Evolutionary conservation across 2,113 vertebrate species (phyloP).

Genomic region (Nymphicus hollandicus): DNA sequence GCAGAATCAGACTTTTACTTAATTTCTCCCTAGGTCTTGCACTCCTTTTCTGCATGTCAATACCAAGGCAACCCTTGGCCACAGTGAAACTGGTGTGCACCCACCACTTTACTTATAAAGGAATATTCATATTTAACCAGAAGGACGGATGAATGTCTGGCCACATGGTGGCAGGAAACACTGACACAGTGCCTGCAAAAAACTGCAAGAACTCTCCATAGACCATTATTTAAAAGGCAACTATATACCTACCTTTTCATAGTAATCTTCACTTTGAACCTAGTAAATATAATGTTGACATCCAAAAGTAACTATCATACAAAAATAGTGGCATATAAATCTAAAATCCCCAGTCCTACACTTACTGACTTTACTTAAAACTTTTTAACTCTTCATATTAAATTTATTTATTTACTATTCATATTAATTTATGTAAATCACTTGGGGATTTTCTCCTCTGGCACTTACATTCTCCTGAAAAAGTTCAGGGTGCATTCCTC

Average conservation of each 20-base stretch:
- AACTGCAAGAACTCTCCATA: neutral
- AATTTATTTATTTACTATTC: neutral
- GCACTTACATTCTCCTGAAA: constrained; percentile 92
- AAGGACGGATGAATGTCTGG: neutral
- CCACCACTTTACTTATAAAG: neutral
- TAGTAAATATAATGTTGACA: neutral
- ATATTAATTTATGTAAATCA: neutral
- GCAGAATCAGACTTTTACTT: neutral
- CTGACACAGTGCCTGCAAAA: neutral
- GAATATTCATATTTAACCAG: neutral
- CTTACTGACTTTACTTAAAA: neutral
- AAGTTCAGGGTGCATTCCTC: constrained; percentile 90
- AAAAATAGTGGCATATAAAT: neutral
- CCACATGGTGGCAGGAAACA: neutral
- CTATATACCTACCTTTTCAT: neutral
- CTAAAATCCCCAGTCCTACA: neutral
- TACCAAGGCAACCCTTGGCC: neutral
- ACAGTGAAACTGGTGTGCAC: neutral
- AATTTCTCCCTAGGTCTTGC: neutral
- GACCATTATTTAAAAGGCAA: neutral
- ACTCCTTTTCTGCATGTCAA: neutral
- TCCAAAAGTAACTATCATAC: neutral
- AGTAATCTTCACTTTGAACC: neutral
- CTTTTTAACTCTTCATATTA: neutral
- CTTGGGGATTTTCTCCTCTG: neutral